Evolutionary conservation across 2,113 vertebrate species (phyloP).

Genomic region (Uria aalge): DNA sequence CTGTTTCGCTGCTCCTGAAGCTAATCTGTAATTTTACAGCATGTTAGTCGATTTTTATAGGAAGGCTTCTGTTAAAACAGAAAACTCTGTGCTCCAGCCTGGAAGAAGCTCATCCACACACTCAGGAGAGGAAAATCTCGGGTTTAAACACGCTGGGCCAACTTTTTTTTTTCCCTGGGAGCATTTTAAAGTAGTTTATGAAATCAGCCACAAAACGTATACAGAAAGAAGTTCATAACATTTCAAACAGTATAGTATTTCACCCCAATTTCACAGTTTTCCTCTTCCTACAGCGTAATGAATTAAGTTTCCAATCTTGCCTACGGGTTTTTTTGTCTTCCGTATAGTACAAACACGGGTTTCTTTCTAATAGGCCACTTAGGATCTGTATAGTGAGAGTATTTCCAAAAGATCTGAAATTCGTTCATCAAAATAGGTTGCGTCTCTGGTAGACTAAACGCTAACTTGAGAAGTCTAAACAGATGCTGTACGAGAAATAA

Average conservation of each 20-base stretch:
- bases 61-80: background rate
- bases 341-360: background rate
- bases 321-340: background rate
- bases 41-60: background rate
- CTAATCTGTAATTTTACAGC: background rate
- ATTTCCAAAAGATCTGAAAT: conserved; percentile 30
- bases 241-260: background rate
- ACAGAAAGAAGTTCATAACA: background rate
- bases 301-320: background rate
- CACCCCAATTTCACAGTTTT: background rate
- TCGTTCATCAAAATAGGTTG: conserved; percentile 32
- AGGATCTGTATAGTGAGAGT: background rate
- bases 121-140: background rate
- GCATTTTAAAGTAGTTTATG: background rate
- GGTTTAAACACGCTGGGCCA: background rate
- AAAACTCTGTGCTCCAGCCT: background rate
- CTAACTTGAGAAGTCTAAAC: conserved; percentile 29
- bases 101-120: background rate
- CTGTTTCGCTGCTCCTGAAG: background rate
- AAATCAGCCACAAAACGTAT: background rate
- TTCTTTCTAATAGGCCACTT: background rate
- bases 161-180: background rate
- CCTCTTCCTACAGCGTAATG: background rate
- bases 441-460: conserved; percentile 24
- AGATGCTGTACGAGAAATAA: background rate